Conservation (phyloP, 2,113 vertebrate genomes). For the Anas platyrhynchos region DNA sequence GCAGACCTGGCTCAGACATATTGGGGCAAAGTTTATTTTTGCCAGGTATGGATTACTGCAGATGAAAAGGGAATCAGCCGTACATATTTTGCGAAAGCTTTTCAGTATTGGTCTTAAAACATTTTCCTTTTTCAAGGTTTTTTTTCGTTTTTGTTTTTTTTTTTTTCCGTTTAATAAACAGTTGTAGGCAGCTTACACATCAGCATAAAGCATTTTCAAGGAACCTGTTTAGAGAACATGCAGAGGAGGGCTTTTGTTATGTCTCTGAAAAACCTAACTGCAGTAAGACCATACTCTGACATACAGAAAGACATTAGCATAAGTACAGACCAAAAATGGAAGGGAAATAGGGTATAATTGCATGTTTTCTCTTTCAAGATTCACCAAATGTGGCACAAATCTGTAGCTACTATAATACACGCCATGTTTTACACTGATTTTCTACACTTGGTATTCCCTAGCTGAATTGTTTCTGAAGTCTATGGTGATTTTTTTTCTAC, state of each 20-base stretch:
- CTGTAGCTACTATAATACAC: slow-evolving; percentile 34
- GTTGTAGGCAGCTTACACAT: not conserved
- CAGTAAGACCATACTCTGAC: not conserved
- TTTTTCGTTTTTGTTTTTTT: too few species aligned
- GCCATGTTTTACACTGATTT: slow-evolving; percentile 60
- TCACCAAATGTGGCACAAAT: slow-evolving; percentile 3
- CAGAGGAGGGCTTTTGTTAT: not conserved
- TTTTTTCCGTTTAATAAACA: not conserved
- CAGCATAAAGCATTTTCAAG: not conserved
- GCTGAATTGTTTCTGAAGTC: slow-evolving; percentile 65
- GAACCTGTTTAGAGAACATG: not conserved
- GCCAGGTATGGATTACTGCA: not conserved
- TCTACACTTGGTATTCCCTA: slow-evolving; percentile 65
- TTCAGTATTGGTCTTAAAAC: not conserved
- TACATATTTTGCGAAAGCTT: not conserved
- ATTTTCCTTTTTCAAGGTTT: not conserved
- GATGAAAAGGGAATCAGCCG: not conserved
- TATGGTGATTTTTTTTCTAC: slow-evolving; percentile 51
- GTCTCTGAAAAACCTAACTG: not conserved
- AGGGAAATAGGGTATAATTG: not conserved
- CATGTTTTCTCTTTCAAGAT: not conserved
- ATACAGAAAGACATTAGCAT: not conserved
- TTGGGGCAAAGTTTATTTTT: not conserved
- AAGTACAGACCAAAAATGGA: not conserved
- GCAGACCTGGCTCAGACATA: not conserved